Base-by-base conservation (phyloP, 1,140 invertebrate genomes). In the Latrodectus geometricus region DNA sequence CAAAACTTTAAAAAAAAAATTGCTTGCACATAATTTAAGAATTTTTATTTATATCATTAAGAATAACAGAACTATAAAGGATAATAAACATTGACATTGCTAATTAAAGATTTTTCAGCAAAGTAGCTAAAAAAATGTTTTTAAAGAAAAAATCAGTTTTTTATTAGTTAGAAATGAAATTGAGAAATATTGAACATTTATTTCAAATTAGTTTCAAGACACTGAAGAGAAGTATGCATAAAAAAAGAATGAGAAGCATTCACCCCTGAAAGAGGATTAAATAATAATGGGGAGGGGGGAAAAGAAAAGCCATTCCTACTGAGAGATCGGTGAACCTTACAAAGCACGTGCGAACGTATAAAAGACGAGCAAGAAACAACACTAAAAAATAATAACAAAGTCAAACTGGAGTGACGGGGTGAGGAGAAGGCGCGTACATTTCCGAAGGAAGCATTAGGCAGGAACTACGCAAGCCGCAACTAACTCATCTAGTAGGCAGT, bases 391-490 rank as follows among this genome's bases (percentile, higher is more conserved):
- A 52, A 75, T 66, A 70, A 48, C 21, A 70, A 70, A 70, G 21
- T 20, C 69, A 70, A 70, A 12, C 12, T 48, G 23, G 15, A 50
- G 48, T 35, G 20, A 50, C 35, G 66, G 50, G 66, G 77, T 49
- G 20, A 20, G n/a, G 11, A 49, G 21, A 77, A 76, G 83, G 83
- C 83, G 83, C 74, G 83, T 85, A 85, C 75, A 85, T 85, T 85
- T 85, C 83, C 83, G 83, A 56, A 77, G 52, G 83, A 61, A 61
- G 83, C 83, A 73, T 20, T 54, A 86, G 74, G 75, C 83, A 86
- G 74, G 83, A 86, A 86, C 83, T 75, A 86, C 83, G 83, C 83
- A 77, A 72, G 48, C 74, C 50, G 52, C 69, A 48, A 75, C 73
- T 20, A 54, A 54, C 21, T 48, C 49, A 35, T 48, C 23, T 73